phyloP scores from a whole-genome alignment of 2,888 invertebrate species.

The Asteroscopus sphinx region DNA sequence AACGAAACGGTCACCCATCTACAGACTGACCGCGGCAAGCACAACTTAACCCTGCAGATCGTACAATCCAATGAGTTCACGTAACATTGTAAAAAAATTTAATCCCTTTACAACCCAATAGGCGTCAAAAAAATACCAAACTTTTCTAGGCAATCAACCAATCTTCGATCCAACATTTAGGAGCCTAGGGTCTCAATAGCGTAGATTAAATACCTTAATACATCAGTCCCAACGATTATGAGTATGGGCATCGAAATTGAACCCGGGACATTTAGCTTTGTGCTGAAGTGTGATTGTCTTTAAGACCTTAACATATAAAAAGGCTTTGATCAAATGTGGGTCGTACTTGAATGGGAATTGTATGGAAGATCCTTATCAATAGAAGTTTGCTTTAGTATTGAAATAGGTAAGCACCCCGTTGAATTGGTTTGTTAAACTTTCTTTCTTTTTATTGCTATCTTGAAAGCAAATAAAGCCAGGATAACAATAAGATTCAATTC shows the following conservation, averaged over 20 bases:
- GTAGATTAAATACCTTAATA: slow-evolving; percentile 47
- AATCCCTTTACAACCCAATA: neutral
- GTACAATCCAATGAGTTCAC: too few relatives aligned
- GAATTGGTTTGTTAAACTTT: slow-evolving; percentile 7
- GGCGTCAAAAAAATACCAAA: neutral
- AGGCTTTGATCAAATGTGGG: slow-evolving; percentile 13
- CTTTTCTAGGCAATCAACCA: slow-evolving; percentile 19
- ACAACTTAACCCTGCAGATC: too few relatives aligned
- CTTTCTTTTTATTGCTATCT: neutral
- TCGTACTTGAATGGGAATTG: slow-evolving; percentile 11
- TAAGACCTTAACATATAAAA: slow-evolving; percentile 18
- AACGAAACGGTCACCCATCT: too few relatives aligned
- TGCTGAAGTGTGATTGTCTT: slow-evolving; percentile 39
- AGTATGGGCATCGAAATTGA: slow-evolving; percentile 37
- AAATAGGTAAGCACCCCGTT: slow-evolving; percentile 8
- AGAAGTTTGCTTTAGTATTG: slow-evolving; percentile 21
- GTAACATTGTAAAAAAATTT: too few relatives aligned
- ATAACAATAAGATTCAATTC: neutral
- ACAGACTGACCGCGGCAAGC: too few relatives aligned
- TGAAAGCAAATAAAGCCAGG: neutral
- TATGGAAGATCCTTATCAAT: slow-evolving; percentile 40
- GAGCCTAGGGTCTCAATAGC: slow-evolving; percentile 11
- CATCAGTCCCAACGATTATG: slow-evolving; percentile 48
- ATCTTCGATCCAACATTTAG: slow-evolving; percentile 38
- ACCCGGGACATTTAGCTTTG: slow-evolving; percentile 21